Evolutionary conservation across 1,140 invertebrate genomes (phyloP), one percentile per base, ranked within the genome.

Genomic region (Drosophila suzukii): DNA sequence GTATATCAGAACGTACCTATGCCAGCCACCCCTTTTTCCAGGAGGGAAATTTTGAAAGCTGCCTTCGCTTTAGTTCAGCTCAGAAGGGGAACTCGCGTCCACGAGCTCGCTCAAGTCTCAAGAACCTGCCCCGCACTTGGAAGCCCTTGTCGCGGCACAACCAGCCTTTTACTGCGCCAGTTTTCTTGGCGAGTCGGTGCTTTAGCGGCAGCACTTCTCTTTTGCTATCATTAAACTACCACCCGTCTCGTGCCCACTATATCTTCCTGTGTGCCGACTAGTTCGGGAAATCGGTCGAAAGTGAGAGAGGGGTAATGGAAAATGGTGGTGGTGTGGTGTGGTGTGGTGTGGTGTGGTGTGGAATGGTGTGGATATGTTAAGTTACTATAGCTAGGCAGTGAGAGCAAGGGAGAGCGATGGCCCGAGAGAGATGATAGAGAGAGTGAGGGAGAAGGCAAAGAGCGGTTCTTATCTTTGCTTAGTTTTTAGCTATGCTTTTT

Each of bases 391-490:
- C 34, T 15, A 30, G 56, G 30, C 30, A 51, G 41, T 8, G 11
- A 41, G 30, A 55, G 43, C 2, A n/a, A 20, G 17, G 39, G 30
- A 56, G 3, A 49, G n/a, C 13, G n/a, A 30, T 38, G 15, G 38
- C 17, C 17, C 47, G 41, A 59, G 12, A 62, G 27, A 44, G 46
- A 43, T 32, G 63, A 11, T 20, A 24, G 38, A 55, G 43, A 39
- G 39, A 41, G 27, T 27, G 43, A 68, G 39, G 34, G 58, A 60
- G 58, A 59, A 44, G 13, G 50, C 17, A 43, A 15, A 46, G 20
- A 27, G 49, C 12, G 44, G 56, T 66, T 66, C 49, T 73, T 79
- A 71, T 68, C 36, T 17, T 70, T 71, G 74, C 68, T 85, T 81
- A 61, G 60, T 63, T 47, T 66, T 82, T 76, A 38, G 44, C 39